Evolutionary conservation across 2,797 vertebrate genomes (phyloP).

Genomic region (Melanotaenia boesemani): DNA sequence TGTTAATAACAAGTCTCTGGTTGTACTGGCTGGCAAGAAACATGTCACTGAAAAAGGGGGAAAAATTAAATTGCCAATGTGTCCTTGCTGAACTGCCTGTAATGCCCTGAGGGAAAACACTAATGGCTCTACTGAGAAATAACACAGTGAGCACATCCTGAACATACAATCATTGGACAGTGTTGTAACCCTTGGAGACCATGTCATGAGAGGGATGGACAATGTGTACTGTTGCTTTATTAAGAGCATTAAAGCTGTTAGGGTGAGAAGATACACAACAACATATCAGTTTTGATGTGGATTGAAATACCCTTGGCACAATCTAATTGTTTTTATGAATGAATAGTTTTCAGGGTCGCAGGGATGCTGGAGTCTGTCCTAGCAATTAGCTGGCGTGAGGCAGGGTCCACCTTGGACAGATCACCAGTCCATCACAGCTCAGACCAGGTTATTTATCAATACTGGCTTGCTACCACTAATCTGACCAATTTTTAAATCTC

Average conservation of each 20-base stretch:
- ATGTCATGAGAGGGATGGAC: constrained; percentile 8
- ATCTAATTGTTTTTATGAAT: neutral
- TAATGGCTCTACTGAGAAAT: constrained; percentile 31
- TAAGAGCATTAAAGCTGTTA: constrained; percentile 16
- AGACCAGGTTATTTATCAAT: neutral
- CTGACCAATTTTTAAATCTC: no score
- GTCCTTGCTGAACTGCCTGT: constrained; percentile 1
- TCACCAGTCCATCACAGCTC: no score
- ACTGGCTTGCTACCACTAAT: neutral
- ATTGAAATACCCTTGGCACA: neutral
- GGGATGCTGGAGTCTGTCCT: no score
- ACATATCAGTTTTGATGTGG: neutral
- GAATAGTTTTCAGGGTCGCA: neutral
- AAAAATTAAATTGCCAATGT: neutral
- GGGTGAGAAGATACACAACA: neutral
- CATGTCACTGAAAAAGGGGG: neutral
- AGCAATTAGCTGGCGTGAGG: no score
- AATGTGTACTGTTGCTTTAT: constrained; percentile 12
- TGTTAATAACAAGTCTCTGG: neutral
- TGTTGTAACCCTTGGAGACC: constrained; percentile 15
- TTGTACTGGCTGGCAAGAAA: neutral
- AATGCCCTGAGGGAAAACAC: constrained; percentile 19
- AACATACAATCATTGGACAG: constrained; percentile 20
- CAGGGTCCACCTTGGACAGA: no score
- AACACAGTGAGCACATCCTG: constrained; percentile 9